Conservation (phyloP, 2,888 invertebrate species). For the Phytoseiulus persimilis region DNA sequence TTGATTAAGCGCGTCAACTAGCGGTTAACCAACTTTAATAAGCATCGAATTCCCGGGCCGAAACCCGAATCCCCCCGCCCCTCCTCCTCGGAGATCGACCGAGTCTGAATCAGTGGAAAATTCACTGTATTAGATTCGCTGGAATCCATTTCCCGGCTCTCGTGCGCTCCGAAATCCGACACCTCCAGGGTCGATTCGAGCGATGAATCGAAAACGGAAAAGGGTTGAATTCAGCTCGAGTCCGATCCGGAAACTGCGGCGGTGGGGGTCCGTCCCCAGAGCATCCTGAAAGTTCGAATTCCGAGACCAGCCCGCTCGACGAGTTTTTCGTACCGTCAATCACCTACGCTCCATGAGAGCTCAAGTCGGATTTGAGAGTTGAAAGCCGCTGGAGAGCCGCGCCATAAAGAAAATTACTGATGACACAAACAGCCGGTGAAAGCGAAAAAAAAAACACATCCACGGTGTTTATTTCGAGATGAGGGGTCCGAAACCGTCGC, state of each 20-base stretch:
- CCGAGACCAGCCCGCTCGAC: neutral
- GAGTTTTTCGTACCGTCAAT: neutral
- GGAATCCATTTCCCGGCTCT: neutral
- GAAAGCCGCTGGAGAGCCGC: neutral
- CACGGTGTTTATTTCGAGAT: neutral
- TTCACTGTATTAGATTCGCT: neutral
- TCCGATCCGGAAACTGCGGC: neutral
- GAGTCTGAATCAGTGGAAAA: neutral
- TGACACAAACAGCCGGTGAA: constrained; percentile 5
- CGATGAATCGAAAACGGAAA: neutral
- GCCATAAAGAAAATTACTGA: constrained; percentile 5
- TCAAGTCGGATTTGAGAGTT: neutral
- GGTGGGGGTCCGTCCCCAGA: too few species aligned
- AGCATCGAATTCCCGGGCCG: neutral
- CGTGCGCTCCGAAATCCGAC: neutral
- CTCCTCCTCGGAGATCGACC: neutral
- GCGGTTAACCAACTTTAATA: neutral
- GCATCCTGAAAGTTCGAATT: too few species aligned
- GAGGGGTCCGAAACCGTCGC: neutral
- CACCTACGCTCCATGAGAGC: neutral
- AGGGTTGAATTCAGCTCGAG: neutral
- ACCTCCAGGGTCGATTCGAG: neutral
- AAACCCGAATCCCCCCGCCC: too few species aligned
- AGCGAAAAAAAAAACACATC: neutral
- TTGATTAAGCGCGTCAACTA: neutral